phyloP scores from a whole-genome alignment of 2,797 vertebrate species.

The Pterois miles region DNA sequence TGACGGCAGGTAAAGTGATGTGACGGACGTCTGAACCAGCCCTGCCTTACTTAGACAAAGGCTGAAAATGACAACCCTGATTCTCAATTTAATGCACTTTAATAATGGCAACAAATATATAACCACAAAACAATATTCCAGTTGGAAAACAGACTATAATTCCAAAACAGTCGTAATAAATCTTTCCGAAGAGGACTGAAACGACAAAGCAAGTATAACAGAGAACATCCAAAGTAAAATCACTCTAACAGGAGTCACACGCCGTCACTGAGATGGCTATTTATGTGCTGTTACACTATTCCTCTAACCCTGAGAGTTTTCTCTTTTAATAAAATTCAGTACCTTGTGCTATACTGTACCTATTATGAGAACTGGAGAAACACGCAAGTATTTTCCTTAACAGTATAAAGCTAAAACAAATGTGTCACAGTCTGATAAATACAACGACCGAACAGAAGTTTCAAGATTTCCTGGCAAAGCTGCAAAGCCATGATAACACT shows the following conservation, averaged over 20 bases:
- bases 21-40: neutral
- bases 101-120: slow-evolving; percentile 64
- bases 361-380: slow-evolving; percentile 27
- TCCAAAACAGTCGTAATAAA: slow-evolving; percentile 40
- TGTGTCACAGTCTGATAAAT: slow-evolving; percentile 56
- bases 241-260: slow-evolving; percentile 8
- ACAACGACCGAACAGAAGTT: slow-evolving; percentile 28
- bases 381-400: neutral
- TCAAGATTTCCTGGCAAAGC: slow-evolving; percentile 23
- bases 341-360: slow-evolving; percentile 21
- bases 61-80: slow-evolving; percentile 24
- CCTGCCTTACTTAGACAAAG: neutral
- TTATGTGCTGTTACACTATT: neutral
- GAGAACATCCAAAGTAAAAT: slow-evolving; percentile 35
- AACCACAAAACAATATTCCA: slow-evolving; percentile 50
- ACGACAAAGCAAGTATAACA: slow-evolving; percentile 49
- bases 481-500: slow-evolving; percentile 42
- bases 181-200: slow-evolving; percentile 21
- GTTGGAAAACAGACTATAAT: slow-evolving; percentile 33
- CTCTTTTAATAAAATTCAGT: slow-evolving; percentile 36
- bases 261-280: neutral
- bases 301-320: slow-evolving; percentile 57
- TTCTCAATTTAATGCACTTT: slow-evolving; percentile 55
- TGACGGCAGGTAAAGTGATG: neutral
- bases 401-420: slow-evolving; percentile 52